These are phyloP conservation scores for Phoxinus phoxinus DNA, from an alignment of 2,113 vertebrate species.

Conservation along the genomic window DNA sequence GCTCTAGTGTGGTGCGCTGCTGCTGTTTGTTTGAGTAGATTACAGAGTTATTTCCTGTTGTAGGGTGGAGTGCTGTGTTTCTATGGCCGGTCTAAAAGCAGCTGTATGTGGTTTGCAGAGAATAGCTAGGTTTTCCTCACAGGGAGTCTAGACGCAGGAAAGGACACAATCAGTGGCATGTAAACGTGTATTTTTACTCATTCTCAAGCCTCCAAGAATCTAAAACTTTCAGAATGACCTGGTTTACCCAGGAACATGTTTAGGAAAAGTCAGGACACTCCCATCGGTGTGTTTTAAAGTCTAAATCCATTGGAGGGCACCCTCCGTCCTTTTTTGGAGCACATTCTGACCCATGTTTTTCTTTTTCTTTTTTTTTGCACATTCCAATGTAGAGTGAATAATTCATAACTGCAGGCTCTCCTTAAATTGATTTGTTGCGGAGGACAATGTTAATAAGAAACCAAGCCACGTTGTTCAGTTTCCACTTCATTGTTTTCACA, in stretches of 20 bases:
- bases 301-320: conserved; percentile 63
- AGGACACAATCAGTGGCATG: conserved; percentile 3
- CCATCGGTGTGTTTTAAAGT: neutral
- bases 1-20: neutral
- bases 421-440: conserved; percentile 35
- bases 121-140: conserved; percentile 80
- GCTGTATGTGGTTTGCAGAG: conserved; percentile 79
- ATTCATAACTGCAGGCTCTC: conserved; percentile 48
- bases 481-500: conserved; percentile 35
- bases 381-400: conserved; percentile 54
- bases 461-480: conserved; percentile 36
- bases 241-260: neutral
- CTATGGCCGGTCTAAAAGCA: conserved; percentile 69
- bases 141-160: conserved; percentile 76
- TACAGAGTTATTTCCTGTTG: conserved; percentile 78
- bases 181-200: conserved; percentile 21
- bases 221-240: neutral
- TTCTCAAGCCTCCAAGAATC: neutral
- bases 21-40: conserved; percentile 68
- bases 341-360: neutral
- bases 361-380: neutral
- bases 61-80: conserved; percentile 83
- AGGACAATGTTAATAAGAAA: conserved; percentile 43
- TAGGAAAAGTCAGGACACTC: neutral
- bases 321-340: neutral